These are phyloP conservation scores for Drosophila mettleri DNA, from an alignment of 2,888 invertebrate genomes.

Conservation along the genomic window DNA sequence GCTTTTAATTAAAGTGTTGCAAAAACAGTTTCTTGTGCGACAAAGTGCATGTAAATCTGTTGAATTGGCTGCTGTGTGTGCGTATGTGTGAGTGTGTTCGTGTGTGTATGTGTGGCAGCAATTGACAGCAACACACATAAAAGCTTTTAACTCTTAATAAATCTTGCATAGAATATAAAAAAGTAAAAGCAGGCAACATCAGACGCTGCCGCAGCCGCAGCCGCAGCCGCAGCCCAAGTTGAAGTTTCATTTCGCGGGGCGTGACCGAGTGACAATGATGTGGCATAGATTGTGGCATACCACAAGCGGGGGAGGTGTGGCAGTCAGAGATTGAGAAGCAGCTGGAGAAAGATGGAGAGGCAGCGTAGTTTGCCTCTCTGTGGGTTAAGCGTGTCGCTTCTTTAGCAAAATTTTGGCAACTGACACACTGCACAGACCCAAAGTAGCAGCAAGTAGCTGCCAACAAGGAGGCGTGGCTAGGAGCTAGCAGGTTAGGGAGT, in stretches of 20 bases:
- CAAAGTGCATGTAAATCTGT: conserved; percentile 27
- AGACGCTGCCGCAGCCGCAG: conserved; percentile 6
- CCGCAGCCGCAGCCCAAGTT: conserved; percentile 26
- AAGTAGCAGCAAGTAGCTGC: conserved; percentile 20
- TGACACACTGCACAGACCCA: conserved; percentile 51
- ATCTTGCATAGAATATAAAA: conserved; percentile 80
- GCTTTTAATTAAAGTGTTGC: conserved; percentile 64
- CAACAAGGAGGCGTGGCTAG: not conserved
- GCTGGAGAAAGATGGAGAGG: not conserved
- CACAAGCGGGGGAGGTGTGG: not conserved
- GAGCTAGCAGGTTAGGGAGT: not conserved
- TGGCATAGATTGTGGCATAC: conserved; percentile 58
- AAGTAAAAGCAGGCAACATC: conserved; percentile 53
- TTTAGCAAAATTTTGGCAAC: conserved; percentile 40
- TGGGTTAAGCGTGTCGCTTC: conserved; percentile 31
- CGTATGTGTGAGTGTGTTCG: conserved; percentile 19
- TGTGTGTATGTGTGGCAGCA: conserved; percentile 48
- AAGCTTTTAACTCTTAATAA: conserved; percentile 81
- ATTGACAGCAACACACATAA: conserved; percentile 78
- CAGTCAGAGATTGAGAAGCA: not conserved
- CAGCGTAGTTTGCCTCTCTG: conserved; percentile 14
- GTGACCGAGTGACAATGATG: conserved; percentile 68
- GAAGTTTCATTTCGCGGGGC: conserved; percentile 53
- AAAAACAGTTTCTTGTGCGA: conserved; percentile 43
- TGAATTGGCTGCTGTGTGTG: not conserved